Evolutionary conservation across 2,888 invertebrate genomes (phyloP).

Genomic region (Pandemis cinnamomeana): DNA sequence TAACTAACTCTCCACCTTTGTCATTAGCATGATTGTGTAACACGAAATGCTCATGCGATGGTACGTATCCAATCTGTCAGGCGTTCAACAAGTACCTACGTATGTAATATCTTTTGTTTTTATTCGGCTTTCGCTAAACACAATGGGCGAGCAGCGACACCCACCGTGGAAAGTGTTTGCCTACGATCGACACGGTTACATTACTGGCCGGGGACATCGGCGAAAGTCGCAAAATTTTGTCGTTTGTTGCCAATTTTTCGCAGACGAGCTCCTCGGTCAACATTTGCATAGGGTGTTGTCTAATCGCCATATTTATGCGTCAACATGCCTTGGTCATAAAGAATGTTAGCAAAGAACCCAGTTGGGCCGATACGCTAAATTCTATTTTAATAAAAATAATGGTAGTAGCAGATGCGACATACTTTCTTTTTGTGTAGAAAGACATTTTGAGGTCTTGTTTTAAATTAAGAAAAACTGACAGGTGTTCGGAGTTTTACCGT

Average conservation of each 20-base stretch:
- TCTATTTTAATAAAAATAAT: constrained; percentile 11
- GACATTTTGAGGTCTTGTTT: not conserved
- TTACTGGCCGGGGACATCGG: constrained; percentile 60
- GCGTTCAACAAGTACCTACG: constrained; percentile 47
- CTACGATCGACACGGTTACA: constrained; percentile 54
- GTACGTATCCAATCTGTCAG: constrained; percentile 40
- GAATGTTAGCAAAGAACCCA: constrained; percentile 23
- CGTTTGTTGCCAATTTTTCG: constrained; percentile 61
- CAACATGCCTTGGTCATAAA: constrained; percentile 42
- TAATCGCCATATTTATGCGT: constrained; percentile 43
- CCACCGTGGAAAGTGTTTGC: constrained; percentile 72
- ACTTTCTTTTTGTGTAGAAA: constrained; percentile 19
- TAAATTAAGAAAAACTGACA: not conserved
- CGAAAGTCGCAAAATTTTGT: constrained; percentile 68
- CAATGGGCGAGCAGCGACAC: constrained; percentile 71
- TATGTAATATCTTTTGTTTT: constrained; percentile 68
- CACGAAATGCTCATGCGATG: constrained; percentile 35
- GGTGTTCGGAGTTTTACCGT: not conserved
- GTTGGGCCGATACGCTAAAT: constrained; percentile 11
- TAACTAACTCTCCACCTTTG: constrained; percentile 39
- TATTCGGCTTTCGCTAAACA: constrained; percentile 73
- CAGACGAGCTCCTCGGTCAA: constrained; percentile 57
- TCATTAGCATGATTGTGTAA: constrained; percentile 41
- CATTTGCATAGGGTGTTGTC: constrained; percentile 56
- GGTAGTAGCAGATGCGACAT: constrained; percentile 26